phyloP scores from a whole-genome alignment of 2,113 vertebrate species.

The Cyanoramphus novaezelandiae region DNA sequence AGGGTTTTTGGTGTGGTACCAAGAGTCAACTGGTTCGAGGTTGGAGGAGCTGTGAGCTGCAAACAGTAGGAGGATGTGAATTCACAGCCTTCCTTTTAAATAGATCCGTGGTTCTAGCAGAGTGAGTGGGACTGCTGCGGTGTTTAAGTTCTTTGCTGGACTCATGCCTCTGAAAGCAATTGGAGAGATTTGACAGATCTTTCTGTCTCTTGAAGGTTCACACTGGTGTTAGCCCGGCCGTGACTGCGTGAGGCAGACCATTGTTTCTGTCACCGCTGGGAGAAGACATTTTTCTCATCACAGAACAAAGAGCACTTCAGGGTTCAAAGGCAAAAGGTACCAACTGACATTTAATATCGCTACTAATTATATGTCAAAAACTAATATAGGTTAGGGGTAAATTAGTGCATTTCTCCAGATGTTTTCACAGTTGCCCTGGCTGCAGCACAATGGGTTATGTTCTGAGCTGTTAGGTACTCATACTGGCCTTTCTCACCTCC shows the following conservation, averaged over 20 bases:
- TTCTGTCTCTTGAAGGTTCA: not conserved
- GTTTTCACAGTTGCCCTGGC: not conserved
- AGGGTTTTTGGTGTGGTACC: not conserved
- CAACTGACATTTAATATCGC: not conserved
- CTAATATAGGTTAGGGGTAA: not conserved
- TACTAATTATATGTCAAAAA: not conserved
- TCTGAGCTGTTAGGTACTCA: not conserved
- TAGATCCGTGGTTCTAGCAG: not conserved
- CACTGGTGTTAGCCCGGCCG: not conserved
- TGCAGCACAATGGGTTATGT: not conserved
- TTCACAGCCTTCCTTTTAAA: not conserved
- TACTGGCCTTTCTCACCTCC: not conserved
- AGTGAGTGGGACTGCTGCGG: not conserved
- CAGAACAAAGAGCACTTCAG: not conserved
- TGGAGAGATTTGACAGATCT: not conserved
- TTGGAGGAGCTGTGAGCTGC: not conserved
- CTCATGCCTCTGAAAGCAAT: not conserved
- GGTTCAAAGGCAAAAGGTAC: not conserved
- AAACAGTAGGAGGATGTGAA: not conserved
- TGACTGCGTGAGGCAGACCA: not conserved
- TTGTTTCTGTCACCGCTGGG: not conserved
- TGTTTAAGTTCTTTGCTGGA: not conserved
- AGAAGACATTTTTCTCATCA: not conserved
- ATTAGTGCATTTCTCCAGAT: not conserved
- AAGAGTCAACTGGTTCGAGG: not conserved